Evolutionary conservation across 2,888 invertebrate species (phyloP).

Genomic region (Phoenoteleia sp.): DNA sequence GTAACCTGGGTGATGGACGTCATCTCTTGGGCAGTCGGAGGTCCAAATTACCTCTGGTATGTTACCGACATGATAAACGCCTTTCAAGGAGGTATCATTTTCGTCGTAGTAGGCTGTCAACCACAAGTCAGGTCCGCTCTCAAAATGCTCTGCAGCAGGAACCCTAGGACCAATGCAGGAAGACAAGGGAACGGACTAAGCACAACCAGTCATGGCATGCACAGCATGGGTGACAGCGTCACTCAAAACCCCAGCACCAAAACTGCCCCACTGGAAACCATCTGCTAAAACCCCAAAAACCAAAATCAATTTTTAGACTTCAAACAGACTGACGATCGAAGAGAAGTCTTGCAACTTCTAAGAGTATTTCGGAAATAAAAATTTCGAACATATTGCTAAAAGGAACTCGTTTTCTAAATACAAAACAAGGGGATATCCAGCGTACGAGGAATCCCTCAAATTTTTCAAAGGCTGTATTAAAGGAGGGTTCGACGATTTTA

Average conservation of each 20-base stretch:
- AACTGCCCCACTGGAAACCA: conserved; percentile 88
- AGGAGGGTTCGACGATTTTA: conserved; percentile 55
- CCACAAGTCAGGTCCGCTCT: conserved; percentile 92
- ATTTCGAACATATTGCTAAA: no score
- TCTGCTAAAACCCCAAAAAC: conserved; percentile 84
- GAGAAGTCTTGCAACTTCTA: conserved; percentile 5
- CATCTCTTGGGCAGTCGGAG: conserved; percentile 94
- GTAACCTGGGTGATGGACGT: conserved; percentile 93
- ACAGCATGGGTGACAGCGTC: conserved; percentile 93
- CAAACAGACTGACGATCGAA: conserved; percentile 51
- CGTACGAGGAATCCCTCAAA: neutral
- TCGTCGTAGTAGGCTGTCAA: conserved; percentile 96
- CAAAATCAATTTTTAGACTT: conserved; percentile 15
- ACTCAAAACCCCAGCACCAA: conserved; percentile 91
- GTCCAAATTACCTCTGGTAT: conserved; percentile 94
- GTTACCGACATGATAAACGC: conserved; percentile 95
- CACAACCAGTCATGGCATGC: conserved; percentile 93
- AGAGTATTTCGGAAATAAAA: no score
- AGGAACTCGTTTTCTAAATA: neutral
- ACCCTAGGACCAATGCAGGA: conserved; percentile 87
- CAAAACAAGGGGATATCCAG: neutral
- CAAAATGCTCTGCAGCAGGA: conserved; percentile 89
- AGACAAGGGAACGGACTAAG: conserved; percentile 90
- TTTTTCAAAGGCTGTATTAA: conserved; percentile 63
- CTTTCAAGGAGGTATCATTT: conserved; percentile 95